phyloP scores from a whole-genome alignment of 2,888 invertebrate species.

The Thereva unica region DNA sequence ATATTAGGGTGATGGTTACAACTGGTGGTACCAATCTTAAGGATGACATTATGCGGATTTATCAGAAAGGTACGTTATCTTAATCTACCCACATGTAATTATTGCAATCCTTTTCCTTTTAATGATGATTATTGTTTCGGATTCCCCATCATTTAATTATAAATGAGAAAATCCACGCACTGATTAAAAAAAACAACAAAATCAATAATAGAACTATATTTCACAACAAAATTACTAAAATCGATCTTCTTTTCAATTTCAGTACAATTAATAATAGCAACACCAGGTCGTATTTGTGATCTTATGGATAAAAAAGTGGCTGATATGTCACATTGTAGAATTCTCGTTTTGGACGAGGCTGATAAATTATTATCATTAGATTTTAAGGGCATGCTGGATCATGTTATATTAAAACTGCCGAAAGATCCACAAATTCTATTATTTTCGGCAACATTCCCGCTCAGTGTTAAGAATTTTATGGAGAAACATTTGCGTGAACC shows the following conservation, averaged over 20 bases:
- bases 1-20: conserved; percentile 98
- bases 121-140: conserved; percentile 42
- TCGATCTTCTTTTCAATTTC: conserved; percentile 48
- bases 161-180: conserved; percentile 42
- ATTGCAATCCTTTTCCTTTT: conserved; percentile 13
- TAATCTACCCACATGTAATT: not conserved
- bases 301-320: conserved; percentile 97
- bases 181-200: conserved; percentile 32
- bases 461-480: conserved; percentile 99
- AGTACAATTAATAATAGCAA: conserved; percentile 99
- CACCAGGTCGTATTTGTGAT: conserved; percentile 98
- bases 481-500: conserved; percentile 95
- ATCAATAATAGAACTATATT: conserved; percentile 2
- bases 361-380: conserved; percentile 99
- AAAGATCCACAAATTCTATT: conserved; percentile 95
- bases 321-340: conserved; percentile 94
- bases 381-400: conserved; percentile 98
- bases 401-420: conserved; percentile 90
- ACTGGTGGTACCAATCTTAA: conserved; percentile 97
- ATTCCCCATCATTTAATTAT: conserved; percentile 45
- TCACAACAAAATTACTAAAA: not conserved
- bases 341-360: conserved; percentile 97
- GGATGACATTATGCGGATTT: conserved; percentile 99
- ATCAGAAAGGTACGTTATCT: conserved; percentile 81
- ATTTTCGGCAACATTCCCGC: conserved; percentile 98